Evolutionary conservation across 2,113 vertebrate species (phyloP), one percentile per base, ranked within the genome.

Genomic region (Lepus americanus): DNA sequence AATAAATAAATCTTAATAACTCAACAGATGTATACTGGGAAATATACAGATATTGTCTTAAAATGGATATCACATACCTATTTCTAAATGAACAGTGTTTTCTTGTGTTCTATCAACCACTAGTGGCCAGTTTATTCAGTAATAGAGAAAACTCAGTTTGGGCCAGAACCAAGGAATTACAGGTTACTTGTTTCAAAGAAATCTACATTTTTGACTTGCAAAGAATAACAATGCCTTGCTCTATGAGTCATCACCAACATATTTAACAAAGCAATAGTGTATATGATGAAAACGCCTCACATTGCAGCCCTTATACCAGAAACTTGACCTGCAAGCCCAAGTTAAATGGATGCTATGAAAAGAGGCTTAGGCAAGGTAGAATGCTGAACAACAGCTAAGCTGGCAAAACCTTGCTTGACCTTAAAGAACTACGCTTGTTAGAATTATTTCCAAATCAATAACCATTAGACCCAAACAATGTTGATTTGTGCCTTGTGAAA

Each of bases 401-500:
- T 96, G 78, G 96, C 95, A 95, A 98, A 98, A 96, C 10, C 69
- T 97, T 96, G 66, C 51, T 90, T 97, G 97, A 98, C 95, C 96
- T 97, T 96, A 97, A 96, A 95, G 89, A 96, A 91, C 36, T 78
- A n/a, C 80, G 64, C 59, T 84, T 92, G 81, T 94, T 97, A 97
- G 89, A 98, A 94, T 97, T 88, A 97, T 97, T 98, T 97, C 93
- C 84, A 94, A 97, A 95, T 97, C 97, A 97, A 95, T 97, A 97
- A 96, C 94, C 97, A 97, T 95, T 97, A 97, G 94, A 94, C 69
- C 97, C 89, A 98, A 98, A 97, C 49, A 79, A 95, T 97, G 94
- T 96, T 97, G 96, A 98, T 98, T 97, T 98, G 92, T 97, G 94
- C 55, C 91, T 97, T 97, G 55, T 97, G 94, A 98, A 97, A 97